phyloP scores from a whole-genome alignment of 1,140 invertebrate species.

The Lordiphosa clarofinis region DNA sequence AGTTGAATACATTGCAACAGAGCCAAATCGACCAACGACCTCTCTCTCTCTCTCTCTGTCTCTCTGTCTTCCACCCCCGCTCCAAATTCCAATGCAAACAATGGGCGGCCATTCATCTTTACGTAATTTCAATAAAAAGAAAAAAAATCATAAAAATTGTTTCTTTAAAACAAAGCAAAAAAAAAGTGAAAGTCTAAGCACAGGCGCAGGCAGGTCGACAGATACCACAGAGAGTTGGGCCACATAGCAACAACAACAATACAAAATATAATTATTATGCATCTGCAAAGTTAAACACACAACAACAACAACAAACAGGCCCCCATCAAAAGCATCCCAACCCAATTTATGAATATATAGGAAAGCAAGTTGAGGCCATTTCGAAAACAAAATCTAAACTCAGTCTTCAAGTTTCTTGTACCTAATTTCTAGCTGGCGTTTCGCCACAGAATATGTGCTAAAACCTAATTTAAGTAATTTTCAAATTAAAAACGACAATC shows the following conservation, averaged over 20 bases:
- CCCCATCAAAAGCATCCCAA: constrained; percentile 16
- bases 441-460: constrained; percentile 12
- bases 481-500: constrained; percentile 36
- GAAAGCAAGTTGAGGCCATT: constrained; percentile 26
- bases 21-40: constrained; percentile 37
- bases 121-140: constrained; percentile 64
- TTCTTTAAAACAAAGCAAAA: constrained; percentile 64
- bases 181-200: constrained; percentile 66
- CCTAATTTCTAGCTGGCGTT: too few species aligned
- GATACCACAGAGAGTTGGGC: not conserved
- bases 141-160: constrained; percentile 47
- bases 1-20: too few species aligned
- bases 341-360: constrained; percentile 60
- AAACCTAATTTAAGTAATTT: constrained; percentile 57
- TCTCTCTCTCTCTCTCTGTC: constrained; percentile 2
- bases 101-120: constrained; percentile 73
- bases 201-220: constrained; percentile 17
- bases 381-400: not conserved
- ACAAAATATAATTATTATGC: constrained; percentile 57
- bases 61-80: constrained; percentile 38
- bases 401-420: too few species aligned
- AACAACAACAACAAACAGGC: not conserved
- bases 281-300: constrained; percentile 21
- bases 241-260: constrained; percentile 13
- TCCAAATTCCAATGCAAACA: constrained; percentile 52